These are phyloP conservation scores for Pissodes strobi DNA, from an alignment of 1,140 invertebrate genomes.

Conservation along the genomic window DNA sequence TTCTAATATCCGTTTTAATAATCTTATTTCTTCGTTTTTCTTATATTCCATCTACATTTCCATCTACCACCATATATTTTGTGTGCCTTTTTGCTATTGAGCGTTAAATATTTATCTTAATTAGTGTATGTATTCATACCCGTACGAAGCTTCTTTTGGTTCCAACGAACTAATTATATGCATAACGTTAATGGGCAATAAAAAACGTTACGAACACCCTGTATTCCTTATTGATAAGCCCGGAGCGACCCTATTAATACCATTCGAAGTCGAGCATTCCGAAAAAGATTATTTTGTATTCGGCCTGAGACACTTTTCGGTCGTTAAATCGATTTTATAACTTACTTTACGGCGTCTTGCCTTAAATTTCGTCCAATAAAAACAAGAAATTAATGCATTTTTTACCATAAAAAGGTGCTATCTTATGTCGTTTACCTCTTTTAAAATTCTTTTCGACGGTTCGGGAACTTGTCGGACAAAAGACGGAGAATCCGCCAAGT, in stretches of 20 bases:
- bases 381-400: constrained; percentile 38
- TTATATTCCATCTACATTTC: too few relatives aligned
- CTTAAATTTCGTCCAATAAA: constrained; percentile 32
- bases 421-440: constrained; percentile 37
- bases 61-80: too few relatives aligned
- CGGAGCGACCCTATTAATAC: constrained; percentile 22
- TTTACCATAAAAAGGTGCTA: constrained; percentile 36
- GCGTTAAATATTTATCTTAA: too few relatives aligned
- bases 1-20: too few relatives aligned
- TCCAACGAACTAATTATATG: too few relatives aligned
- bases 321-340: constrained; percentile 39
- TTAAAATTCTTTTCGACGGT: constrained; percentile 33
- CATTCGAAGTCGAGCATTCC: constrained; percentile 15
- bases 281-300: constrained; percentile 31
- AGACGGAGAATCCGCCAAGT: constrained; percentile 13
- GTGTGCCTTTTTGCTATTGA: too few relatives aligned
- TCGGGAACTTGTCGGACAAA: constrained; percentile 29
- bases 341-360: constrained; percentile 34
- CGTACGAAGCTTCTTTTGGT: too few relatives aligned
- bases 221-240: constrained; percentile 24
- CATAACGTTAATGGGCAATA: constrained; percentile 17
- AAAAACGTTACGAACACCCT: constrained; percentile 16
- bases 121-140: too few relatives aligned
- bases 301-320: constrained; percentile 32
- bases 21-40: too few relatives aligned